A percentile compares a stretch with the other conserved stretches of the same genome.
phyloP scores from a whole-genome alignment of 2,888 invertebrate species.

The Drosophila paranaensis region DNA sequence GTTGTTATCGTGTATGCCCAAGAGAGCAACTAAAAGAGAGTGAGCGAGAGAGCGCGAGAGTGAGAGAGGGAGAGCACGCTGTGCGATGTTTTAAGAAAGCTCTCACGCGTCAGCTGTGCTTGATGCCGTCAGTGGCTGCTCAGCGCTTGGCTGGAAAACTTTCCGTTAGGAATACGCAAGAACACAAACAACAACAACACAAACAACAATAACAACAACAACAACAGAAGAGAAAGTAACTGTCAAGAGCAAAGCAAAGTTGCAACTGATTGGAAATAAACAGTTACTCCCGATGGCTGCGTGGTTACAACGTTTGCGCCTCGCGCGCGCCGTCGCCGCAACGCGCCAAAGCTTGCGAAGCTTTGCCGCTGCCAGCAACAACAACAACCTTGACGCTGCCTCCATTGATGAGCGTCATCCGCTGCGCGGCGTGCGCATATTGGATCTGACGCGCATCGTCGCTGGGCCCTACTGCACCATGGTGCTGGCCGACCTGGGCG shows the following conservation, averaged over 20 bases:
- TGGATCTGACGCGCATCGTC: constrained; percentile 94
- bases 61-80: neutral
- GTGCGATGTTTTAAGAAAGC: constrained; percentile 37
- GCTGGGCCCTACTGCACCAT: constrained; percentile 98
- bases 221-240: constrained; percentile 11
- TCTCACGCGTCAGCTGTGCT: constrained; percentile 10
- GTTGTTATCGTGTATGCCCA: constrained; percentile 8
- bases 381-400: constrained; percentile 14
- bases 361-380: constrained; percentile 50
- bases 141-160: constrained; percentile 61
- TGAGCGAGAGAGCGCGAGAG: neutral
- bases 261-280: constrained; percentile 10
- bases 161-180: constrained; percentile 43
- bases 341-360: constrained; percentile 57
- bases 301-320: constrained; percentile 45
- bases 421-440: constrained; percentile 89
- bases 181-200: neutral
- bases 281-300: constrained; percentile 16
- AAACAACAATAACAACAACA: neutral
- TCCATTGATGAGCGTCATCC: constrained; percentile 86
- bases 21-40: constrained; percentile 1
- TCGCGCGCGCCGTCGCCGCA: constrained; percentile 28
- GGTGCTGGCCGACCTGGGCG: constrained; percentile 96
- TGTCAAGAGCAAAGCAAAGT: constrained; percentile 18
- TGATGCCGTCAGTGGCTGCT: constrained; percentile 28